phyloP scores from a whole-genome alignment of 2,888 invertebrate species.

The Ashinkailepas kermadecensis region DNA sequence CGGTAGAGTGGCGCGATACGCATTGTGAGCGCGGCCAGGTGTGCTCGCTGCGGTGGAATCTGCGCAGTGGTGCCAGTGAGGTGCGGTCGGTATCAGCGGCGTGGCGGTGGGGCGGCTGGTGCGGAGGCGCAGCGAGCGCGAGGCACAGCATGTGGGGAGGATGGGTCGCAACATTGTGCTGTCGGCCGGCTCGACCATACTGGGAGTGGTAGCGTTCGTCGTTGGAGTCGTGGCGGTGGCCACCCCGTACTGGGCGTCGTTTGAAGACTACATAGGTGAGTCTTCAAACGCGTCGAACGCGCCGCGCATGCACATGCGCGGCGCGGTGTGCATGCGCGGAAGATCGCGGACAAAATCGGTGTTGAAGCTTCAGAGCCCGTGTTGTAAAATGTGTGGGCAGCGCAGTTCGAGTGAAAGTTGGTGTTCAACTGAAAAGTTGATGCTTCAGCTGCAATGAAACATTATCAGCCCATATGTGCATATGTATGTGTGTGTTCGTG shows the following conservation, averaged over 20 bases:
- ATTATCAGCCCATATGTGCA: too few relatives aligned
- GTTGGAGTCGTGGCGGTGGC: slow-evolving; percentile 17
- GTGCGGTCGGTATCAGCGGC: neutral
- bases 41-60: too few relatives aligned
- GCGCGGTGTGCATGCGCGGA: too few relatives aligned
- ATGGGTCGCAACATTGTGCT: slow-evolving; percentile 14
- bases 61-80: neutral
- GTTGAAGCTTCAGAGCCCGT: too few relatives aligned
- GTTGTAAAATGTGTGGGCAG: too few relatives aligned
- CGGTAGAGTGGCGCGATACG: slow-evolving; percentile 17
- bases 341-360: too few relatives aligned
- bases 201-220: neutral
- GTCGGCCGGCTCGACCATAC: slow-evolving; percentile 9
- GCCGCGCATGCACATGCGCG: too few relatives aligned
- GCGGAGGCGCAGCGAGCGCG: neutral
- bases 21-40: neutral
- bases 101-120: neutral
- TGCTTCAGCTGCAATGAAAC: too few relatives aligned
- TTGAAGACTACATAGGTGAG: neutral
- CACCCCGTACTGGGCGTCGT: slow-evolving; percentile 13
- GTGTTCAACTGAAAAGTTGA: too few relatives aligned
- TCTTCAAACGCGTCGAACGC: too few relatives aligned
- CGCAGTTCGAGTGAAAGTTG: too few relatives aligned
- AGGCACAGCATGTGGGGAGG: neutral
- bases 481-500: too few relatives aligned